Evolutionary conservation across 2,113 vertebrate species (phyloP), one percentile per base, ranked within the genome.

Genomic region (Actinemys pallida): DNA sequence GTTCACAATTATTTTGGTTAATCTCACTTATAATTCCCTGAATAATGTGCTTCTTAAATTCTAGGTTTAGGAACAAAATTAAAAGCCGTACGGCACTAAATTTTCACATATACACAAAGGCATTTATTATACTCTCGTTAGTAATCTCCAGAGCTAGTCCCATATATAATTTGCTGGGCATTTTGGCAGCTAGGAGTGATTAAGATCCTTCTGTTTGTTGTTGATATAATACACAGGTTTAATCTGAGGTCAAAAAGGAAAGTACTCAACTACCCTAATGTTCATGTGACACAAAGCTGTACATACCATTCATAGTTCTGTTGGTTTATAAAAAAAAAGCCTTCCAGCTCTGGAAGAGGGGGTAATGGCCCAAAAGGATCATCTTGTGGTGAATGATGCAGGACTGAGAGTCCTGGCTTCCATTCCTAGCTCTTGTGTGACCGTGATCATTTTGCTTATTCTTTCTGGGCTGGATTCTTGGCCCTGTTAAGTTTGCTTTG

Each of bases 41-140:
- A 97, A 94, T 79, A 94, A 89, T 45, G 78, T 76, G 6, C 20
- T 84, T 90, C 94, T 83, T 91, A 84, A 97, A 97, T 95, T 95
- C 93, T 90, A 83, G 91, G 45, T 96, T 97, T 93, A 92, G 65
- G 97, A 95, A 86, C 79, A 89, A 92, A 96, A 95, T 78, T 75
- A 94, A 92, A 97, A 97, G 50, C 62, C 35, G 84, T 87, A 75
- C 59, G 76, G 93, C 84, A 59, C 49, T 96, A 85, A 87, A 97
- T 95, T 96, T 97, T 95, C 93, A 93, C 53, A 79, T 88, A 93
- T 95, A 94, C 92, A 95, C 89, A 93, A 50, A 87, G 84, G 93
- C 92, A 89, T 95, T 95, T 90, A 83, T 83, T 20, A 13, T 82
- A 22, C 86, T 94, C 88, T 96, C 91, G 94, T 93, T 31, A 81